Percentiles rank a stretch among this genome's conserved stretches.
These are phyloP conservation scores for Thera britannica DNA, from an alignment of 2,888 invertebrate genomes.

Conservation along the genomic window DNA sequence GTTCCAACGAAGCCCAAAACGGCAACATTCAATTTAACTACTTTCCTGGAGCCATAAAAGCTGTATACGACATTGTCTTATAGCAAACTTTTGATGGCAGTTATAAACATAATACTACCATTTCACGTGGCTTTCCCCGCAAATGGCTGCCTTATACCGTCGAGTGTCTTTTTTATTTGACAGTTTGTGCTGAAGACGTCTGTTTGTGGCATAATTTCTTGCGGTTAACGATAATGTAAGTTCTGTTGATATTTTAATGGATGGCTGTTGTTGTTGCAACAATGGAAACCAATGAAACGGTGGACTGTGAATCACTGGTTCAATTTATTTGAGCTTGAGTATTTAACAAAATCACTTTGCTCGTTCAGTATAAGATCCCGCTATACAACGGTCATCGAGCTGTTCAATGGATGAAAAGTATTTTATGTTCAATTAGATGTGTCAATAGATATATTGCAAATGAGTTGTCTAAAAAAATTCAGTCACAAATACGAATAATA, in stretches of 20 bases:
- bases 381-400: too few species aligned
- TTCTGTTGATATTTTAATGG: constrained; percentile 46
- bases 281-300: neutral
- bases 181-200: constrained; percentile 60
- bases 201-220: constrained; percentile 57
- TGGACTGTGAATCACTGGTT: too few species aligned
- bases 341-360: too few species aligned
- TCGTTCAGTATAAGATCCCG: too few species aligned
- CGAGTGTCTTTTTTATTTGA: constrained; percentile 58
- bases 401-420: too few species aligned
- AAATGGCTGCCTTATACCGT: constrained; percentile 45
- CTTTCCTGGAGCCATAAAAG: neutral
- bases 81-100: constrained; percentile 58
- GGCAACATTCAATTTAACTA: constrained; percentile 15
- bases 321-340: too few species aligned
- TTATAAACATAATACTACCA: constrained; percentile 68
- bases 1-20: constrained; percentile 1
- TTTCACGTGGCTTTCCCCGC: constrained; percentile 46
- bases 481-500: too few species aligned
- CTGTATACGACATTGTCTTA: constrained; percentile 14
- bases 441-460: too few species aligned
- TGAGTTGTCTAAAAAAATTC: too few species aligned
- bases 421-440: too few species aligned
- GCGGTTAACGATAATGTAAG: constrained; percentile 53
- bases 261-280: constrained; percentile 4